Base-by-base conservation (phyloP, 2,888 invertebrate genomes). In the Eugnorisma glareosa region DNA sequence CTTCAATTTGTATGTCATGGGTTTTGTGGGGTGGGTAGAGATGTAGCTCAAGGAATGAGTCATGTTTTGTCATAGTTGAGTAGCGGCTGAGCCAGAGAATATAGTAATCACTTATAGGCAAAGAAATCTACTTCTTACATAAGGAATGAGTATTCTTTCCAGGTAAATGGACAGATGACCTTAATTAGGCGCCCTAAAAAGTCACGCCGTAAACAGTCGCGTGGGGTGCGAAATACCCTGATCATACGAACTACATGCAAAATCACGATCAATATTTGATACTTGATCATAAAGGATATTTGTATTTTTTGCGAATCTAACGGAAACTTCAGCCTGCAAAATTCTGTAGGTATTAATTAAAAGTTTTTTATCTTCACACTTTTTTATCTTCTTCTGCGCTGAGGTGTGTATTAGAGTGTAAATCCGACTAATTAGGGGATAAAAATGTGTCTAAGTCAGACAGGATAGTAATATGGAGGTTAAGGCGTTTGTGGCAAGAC, bases 1-100 rank as follows among this genome's bases (percentile, higher is more conserved):
- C 35, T 71, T 82, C 77, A 77, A 77, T 54, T 24, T 48, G 13
- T 31, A 31, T 48, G 24, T 51, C 21, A 45, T 63, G 43, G 0
- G 64, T 48, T n/a, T n/a, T 13, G 57, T 57, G 15, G 21, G 4
- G 8, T 40, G 2, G 15, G 15, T 57, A n/a, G 1, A 63, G 31
- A 43, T 51, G 15, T 67, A 40, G 15, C 28, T 51, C 18, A 45
- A 10, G 48, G 6, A 31, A 13, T 8, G 1, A 28, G 0, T 28
- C 28, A 24, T 13, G 28, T 59, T 21, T 21, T 13, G 7, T 37
- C 15, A 69, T 28, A 24, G 2, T 13, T 37, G 11, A 35, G 54
- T 31, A 43, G 2, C 28, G 7, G 57, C 15, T 15, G 7, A 28
- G 18, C 28, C 28, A 18, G 18, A 18, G 18, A 8, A 0, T 18